Evolutionary conservation across 2,797 vertebrate species (phyloP).

Genomic region (Smutsia temminckii): DNA sequence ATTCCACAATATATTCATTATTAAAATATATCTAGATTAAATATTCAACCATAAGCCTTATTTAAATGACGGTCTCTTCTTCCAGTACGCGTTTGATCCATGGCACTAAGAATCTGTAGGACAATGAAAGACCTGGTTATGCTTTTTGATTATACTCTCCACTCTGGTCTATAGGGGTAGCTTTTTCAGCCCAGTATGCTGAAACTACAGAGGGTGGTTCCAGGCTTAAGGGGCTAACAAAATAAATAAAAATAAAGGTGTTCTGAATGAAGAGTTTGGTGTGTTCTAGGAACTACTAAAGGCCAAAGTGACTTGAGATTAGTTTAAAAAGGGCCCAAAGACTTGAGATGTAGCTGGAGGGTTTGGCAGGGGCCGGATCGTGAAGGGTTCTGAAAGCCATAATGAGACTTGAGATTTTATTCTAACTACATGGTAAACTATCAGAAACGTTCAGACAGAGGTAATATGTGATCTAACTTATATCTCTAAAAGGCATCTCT

Average conservation of each 20-base stretch:
- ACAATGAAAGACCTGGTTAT: slow-evolving; percentile 8
- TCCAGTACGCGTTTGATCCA: neutral
- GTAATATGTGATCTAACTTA: neutral
- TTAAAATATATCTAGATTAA: slow-evolving; percentile 1
- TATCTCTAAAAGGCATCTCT: neutral
- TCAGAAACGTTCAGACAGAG: neutral
- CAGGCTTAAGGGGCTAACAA: neutral
- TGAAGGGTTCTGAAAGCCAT: neutral
- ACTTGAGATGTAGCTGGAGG: neutral
- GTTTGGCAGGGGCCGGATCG: neutral
- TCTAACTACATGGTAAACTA: neutral
- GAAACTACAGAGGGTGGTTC: neutral
- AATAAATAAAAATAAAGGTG: neutral
- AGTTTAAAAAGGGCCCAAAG: neutral
- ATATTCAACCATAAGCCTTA: neutral
- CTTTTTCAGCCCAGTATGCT: neutral
- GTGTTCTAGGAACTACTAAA: slow-evolving; percentile 9
- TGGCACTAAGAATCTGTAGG: neutral
- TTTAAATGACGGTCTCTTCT: slow-evolving; percentile 15
- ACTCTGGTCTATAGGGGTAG: neutral
- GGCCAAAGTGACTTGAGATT: neutral
- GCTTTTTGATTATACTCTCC: neutral
- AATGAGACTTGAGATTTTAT: neutral
- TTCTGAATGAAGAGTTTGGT: neutral
- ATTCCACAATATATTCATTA: neutral